These are phyloP conservation scores for Torymus aiolomorphi DNA, from an alignment of 2,888 invertebrate species.

Conservation along the genomic window DNA sequence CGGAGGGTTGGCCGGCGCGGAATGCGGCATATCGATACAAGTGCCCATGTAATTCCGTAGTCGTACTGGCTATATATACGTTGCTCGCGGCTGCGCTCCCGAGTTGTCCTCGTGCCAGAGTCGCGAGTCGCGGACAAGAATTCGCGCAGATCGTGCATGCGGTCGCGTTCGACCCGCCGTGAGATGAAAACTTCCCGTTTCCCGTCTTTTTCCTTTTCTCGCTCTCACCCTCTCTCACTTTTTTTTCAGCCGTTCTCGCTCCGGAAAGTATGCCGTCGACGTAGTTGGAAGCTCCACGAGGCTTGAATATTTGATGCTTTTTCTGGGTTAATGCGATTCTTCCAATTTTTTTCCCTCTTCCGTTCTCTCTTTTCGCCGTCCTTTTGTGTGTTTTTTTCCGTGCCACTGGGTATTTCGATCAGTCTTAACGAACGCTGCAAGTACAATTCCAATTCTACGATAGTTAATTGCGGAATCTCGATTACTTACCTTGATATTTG, in stretches of 20 bases:
- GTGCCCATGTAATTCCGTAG: conserved; percentile 25
- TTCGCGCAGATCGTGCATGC: background rate
- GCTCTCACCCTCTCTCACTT: background rate
- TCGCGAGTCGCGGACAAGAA: conserved; percentile 8
- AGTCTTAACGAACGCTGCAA: too few species aligned
- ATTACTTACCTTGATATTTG: too few species aligned
- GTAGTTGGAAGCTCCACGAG: background rate
- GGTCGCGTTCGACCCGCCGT: background rate
- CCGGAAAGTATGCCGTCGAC: conserved; percentile 30
- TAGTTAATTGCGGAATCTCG: too few species aligned
- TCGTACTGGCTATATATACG: background rate
- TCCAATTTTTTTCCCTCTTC: background rate
- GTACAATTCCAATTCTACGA: too few species aligned
- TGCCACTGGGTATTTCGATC: background rate
- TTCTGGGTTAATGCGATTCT: conserved; percentile 40
- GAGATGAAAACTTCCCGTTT: conserved; percentile 19
- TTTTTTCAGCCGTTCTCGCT: background rate
- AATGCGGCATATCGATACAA: conserved; percentile 41
- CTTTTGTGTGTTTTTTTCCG: background rate
- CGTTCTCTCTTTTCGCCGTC: background rate
- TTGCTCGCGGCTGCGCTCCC: background rate
- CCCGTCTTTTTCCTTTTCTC: background rate
- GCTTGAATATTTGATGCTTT: conserved; percentile 26
- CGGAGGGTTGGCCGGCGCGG: background rate
- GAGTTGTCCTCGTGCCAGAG: conserved; percentile 35